Conservation (phyloP, 2,888 invertebrate species). For the Bellardia bayeri region DNA sequence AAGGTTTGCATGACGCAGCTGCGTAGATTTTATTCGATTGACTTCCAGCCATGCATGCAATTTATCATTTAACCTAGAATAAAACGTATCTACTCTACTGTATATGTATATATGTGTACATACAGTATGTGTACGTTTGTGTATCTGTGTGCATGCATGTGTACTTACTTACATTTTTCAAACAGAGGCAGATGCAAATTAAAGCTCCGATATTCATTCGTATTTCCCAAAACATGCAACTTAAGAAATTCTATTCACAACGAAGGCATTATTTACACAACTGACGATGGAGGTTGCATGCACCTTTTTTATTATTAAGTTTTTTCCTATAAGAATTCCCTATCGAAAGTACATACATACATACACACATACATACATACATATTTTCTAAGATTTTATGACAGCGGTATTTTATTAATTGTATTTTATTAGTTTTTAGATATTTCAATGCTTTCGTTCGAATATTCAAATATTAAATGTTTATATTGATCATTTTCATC, state of each 20-base stretch:
- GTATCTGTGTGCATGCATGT: neutral
- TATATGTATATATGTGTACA: neutral
- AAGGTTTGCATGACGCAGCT: constrained; percentile 73
- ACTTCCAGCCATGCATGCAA: constrained; percentile 73
- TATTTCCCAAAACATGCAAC: constrained; percentile 49
- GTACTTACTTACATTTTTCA: constrained; percentile 15
- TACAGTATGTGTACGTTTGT: neutral
- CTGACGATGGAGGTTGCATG: constrained; percentile 10
- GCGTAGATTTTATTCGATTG: constrained; percentile 70
- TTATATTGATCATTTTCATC: too few species aligned
- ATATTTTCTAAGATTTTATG: too few species aligned
- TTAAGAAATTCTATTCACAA: constrained; percentile 38
- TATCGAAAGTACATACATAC: too few species aligned
- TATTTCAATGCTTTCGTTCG: too few species aligned
- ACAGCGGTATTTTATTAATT: too few species aligned
- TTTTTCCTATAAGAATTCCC: too few species aligned
- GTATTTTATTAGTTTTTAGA: too few species aligned
- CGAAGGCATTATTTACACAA: neutral
- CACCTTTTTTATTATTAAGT: neutral
- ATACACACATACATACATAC: too few species aligned
- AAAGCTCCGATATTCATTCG: constrained; percentile 17
- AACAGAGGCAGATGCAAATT: constrained; percentile 64
- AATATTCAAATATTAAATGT: too few species aligned
- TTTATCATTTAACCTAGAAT: constrained; percentile 68
- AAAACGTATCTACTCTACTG: neutral